A percentile compares a stretch with the other conserved stretches of the same genome.
Conservation (phyloP, 23 tunicate genomes). For the Phallusia fumigata region DNA sequence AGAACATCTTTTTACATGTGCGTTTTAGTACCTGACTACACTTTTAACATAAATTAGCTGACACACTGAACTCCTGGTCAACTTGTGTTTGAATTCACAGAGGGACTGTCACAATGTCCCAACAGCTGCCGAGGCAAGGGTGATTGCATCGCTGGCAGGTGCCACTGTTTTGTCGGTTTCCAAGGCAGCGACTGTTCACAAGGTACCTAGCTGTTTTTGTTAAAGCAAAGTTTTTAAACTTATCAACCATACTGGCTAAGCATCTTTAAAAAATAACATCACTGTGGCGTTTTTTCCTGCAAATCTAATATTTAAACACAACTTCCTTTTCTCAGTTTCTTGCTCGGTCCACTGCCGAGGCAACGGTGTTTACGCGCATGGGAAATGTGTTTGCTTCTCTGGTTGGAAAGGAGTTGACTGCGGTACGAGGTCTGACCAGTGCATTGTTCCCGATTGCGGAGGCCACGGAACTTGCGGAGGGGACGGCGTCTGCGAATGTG, state of each 20-base stretch:
- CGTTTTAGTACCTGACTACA: too few species aligned
- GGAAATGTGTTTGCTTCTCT: constrained; percentile 82
- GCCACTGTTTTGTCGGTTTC: constrained; percentile 77
- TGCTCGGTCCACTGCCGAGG: constrained; percentile 86
- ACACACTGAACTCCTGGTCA: background rate
- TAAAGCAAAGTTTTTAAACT: background rate
- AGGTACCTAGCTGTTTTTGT: constrained; percentile 22
- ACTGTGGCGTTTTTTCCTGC: too few species aligned
- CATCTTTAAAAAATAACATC: too few species aligned
- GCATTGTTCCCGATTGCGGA: constrained; percentile 73
- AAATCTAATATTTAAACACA: too few species aligned
- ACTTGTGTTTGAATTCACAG: constrained; percentile 4
- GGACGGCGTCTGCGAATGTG: constrained; percentile 83
- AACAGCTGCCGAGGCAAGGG: constrained; percentile 80
- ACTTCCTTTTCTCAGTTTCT: constrained; percentile 37
- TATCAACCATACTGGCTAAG: background rate
- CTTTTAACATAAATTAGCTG: too few species aligned
- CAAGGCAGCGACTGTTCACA: constrained; percentile 84
- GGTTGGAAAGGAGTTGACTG: constrained; percentile 97
- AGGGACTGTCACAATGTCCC: constrained; percentile 59
- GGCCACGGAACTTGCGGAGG: constrained; percentile 61
- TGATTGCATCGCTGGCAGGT: constrained; percentile 67
- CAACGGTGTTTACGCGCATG: constrained; percentile 85
- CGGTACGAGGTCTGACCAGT: constrained; percentile 68
- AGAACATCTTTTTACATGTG: too few species aligned